These are phyloP conservation scores for Scaptodrosophila latifasciaeformis DNA, from an alignment of 2,888 invertebrate genomes.

Conservation along the genomic window DNA sequence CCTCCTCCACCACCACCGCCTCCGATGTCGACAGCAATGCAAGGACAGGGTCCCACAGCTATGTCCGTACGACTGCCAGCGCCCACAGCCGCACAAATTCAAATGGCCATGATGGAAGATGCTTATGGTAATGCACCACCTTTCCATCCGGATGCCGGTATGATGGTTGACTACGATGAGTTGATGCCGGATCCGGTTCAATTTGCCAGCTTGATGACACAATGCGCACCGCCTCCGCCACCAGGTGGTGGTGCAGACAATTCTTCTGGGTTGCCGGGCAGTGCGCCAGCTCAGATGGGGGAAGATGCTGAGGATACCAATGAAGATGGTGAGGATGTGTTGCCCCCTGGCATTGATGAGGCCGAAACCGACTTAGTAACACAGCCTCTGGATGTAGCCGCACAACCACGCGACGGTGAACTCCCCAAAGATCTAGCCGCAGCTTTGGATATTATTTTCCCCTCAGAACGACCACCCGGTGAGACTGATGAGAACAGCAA, in stretches of 20 bases:
- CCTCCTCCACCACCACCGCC: slow-evolving; percentile 45
- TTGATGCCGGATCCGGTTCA: slow-evolving; percentile 75
- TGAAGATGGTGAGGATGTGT: slow-evolving; percentile 64
- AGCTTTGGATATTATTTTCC: slow-evolving; percentile 79
- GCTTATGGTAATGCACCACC: slow-evolving; percentile 72
- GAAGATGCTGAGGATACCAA: slow-evolving; percentile 24
- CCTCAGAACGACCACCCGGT: slow-evolving; percentile 75
- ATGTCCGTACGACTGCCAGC: slow-evolving; percentile 35
- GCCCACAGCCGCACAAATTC: slow-evolving; percentile 69
- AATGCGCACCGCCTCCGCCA: slow-evolving; percentile 74
- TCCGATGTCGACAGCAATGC: slow-evolving; percentile 5
- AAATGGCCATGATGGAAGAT: slow-evolving; percentile 73
- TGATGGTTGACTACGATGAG: slow-evolving; percentile 75
- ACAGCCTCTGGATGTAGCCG: slow-evolving; percentile 75
- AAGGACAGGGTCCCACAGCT: background rate
- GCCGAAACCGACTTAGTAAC: slow-evolving; percentile 73
- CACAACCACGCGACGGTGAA: slow-evolving; percentile 75
- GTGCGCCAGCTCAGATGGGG: too few species aligned
- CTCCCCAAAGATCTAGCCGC: slow-evolving; percentile 79
- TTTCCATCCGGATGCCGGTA: slow-evolving; percentile 72
- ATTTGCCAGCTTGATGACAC: slow-evolving; percentile 73
- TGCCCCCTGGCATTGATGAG: slow-evolving; percentile 74
- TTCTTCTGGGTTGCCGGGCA: too few species aligned
- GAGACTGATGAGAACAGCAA: slow-evolving; percentile 41
- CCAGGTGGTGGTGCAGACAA: slow-evolving; percentile 40